These are phyloP conservation scores for Halcyon malimbica DNA, from an alignment of 2,113 vertebrate species.

Conservation along the genomic window DNA sequence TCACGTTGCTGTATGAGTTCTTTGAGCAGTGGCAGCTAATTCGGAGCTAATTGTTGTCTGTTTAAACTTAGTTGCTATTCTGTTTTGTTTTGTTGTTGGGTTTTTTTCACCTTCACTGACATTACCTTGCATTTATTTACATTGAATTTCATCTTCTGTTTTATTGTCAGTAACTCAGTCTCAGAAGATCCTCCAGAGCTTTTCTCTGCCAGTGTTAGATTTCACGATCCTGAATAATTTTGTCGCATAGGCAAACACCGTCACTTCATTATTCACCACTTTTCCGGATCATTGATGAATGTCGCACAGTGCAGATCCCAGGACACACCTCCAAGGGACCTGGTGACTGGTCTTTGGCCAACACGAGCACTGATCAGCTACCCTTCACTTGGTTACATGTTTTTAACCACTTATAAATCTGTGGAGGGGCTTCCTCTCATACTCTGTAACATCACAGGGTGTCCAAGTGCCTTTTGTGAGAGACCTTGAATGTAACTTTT, in stretches of 20 bases:
- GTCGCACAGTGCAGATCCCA: neutral
- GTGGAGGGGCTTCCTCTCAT: neutral
- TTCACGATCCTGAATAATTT: slow-evolving; percentile 69
- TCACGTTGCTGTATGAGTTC: accelerated
- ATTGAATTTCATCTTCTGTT: slow-evolving; percentile 52
- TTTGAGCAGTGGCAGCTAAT: neutral
- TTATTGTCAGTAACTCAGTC: slow-evolving; percentile 41
- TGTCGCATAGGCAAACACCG: slow-evolving; percentile 46
- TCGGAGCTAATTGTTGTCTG: neutral
- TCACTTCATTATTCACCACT: slow-evolving; percentile 54
- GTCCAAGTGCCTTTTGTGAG: neutral
- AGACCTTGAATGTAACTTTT: neutral
- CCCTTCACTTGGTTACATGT: neutral
- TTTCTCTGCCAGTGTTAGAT: slow-evolving; percentile 54
- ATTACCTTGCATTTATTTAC: slow-evolving; percentile 36
- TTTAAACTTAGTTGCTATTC: neutral
- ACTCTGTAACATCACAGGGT: neutral
- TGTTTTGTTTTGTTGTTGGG: neutral
- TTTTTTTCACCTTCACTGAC: slow-evolving; percentile 9
- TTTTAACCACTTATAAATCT: neutral
- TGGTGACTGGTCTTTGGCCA: neutral
- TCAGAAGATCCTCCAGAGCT: slow-evolving; percentile 53
- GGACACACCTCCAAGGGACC: neutral
- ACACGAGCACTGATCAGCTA: accelerated
- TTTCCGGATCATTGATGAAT: neutral